Conservation (phyloP, 2,113 vertebrate species). For the Delphinapterus leucas region DNA sequence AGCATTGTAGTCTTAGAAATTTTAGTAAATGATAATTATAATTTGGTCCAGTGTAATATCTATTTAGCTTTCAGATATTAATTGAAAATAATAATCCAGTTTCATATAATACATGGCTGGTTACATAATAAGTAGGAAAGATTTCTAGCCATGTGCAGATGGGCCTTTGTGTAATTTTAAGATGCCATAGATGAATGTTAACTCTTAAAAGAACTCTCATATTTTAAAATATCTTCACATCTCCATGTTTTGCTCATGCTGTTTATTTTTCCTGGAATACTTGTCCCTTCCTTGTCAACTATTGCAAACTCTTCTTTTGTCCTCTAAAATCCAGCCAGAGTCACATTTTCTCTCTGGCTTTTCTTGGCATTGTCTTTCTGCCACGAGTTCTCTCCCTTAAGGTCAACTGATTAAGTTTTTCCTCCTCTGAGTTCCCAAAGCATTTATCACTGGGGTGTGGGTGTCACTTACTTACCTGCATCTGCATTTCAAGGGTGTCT, state of each 20-base stretch:
- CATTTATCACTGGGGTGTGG: not conserved
- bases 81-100: slow-evolving; percentile 2
- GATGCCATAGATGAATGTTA: not conserved
- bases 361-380: not conserved
- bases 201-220: not conserved
- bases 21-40: not conserved
- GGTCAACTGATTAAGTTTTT: slow-evolving; percentile 49
- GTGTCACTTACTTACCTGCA: slow-evolving; percentile 14
- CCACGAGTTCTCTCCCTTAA: not conserved
- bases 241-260: not conserved
- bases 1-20: not conserved
- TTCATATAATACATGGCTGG: not conserved
- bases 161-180: not conserved
- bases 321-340: not conserved
- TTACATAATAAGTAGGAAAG: not conserved
- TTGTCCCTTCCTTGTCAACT: not conserved
- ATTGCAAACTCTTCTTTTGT: not conserved
- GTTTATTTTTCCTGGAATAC: not conserved
- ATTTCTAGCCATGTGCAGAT: not conserved
- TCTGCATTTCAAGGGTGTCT: slow-evolving; percentile 18
- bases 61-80: not conserved
- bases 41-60: not conserved
- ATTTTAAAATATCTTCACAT: slow-evolving; percentile 4
- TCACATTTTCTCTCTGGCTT: not conserved
- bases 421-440: not conserved